Conservation (phyloP, 2,113 vertebrate genomes). For the Tupaia chinensis region DNA sequence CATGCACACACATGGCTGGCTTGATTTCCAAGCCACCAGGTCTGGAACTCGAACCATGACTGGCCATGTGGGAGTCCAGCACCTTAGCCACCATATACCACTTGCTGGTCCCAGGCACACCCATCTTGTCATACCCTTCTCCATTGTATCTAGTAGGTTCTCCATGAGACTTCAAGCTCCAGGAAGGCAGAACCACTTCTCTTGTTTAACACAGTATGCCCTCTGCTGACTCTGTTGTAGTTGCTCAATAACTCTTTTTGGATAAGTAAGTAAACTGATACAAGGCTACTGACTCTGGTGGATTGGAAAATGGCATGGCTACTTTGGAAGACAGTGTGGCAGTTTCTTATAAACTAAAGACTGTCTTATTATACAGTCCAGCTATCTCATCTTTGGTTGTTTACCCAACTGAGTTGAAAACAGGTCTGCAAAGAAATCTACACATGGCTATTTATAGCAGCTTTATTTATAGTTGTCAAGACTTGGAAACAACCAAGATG, state of each 20-base stretch:
- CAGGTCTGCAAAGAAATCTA: too few species aligned
- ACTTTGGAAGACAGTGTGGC: not conserved
- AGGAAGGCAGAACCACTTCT: not conserved
- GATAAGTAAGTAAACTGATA: not conserved
- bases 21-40: too few species aligned
- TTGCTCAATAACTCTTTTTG: not conserved
- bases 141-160: accelerated
- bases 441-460: not conserved
- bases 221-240: accelerated
- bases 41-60: too few species aligned
- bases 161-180: accelerated
- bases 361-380: not conserved
- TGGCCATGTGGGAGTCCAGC: too few species aligned
- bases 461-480: not conserved
- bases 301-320: not conserved
- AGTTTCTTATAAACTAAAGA: not conserved
- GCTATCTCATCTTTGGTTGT: not conserved
- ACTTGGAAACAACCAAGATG: not conserved
- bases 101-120: not conserved
- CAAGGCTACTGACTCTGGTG: not conserved
- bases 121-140: not conserved
- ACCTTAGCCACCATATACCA: too few species aligned
- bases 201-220: not conserved
- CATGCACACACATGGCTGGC: too few species aligned
- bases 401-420: not conserved